These are phyloP conservation scores for Drosophila sulfurigaster DNA, from an alignment of 1,140 invertebrate species.

Conservation along the genomic window DNA sequence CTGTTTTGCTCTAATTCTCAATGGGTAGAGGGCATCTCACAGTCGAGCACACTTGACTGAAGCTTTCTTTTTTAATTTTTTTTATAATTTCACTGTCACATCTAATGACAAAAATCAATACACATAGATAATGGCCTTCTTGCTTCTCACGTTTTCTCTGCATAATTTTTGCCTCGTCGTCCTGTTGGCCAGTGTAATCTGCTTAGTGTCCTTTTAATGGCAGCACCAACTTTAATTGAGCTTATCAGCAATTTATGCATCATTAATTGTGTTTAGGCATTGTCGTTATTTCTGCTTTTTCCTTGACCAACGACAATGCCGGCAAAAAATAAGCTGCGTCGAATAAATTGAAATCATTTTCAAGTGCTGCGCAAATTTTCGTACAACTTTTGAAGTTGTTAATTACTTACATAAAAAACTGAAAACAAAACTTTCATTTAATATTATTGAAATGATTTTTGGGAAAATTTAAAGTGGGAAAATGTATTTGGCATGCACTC, in stretches of 20 bases:
- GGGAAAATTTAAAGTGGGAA: neutral
- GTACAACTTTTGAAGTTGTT: neutral
- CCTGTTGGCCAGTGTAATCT: conserved; percentile 44
- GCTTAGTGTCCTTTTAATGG: conserved; percentile 56
- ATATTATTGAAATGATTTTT: neutral
- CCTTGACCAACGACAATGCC: neutral
- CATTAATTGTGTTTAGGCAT: conserved; percentile 52
- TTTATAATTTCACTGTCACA: conserved; percentile 49
- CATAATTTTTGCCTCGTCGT: conserved; percentile 1
- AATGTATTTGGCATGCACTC: conserved; percentile 4
- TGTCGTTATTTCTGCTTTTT: conserved; percentile 23
- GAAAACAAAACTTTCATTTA: neutral
- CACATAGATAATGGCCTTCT: conserved; percentile 42
- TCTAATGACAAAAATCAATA: conserved; percentile 51
- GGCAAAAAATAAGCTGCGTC: neutral
- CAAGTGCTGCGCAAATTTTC: neutral
- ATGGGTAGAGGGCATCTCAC: too few species aligned
- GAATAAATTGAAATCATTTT: conserved; percentile 1
- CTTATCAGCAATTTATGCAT: conserved; percentile 62
- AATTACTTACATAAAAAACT: neutral
- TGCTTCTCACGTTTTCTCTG: conserved; percentile 13
- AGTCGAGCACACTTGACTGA: too few species aligned
- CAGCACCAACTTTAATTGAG: conserved; percentile 52
- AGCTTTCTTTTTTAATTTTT: neutral
- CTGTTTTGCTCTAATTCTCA: too few species aligned